A percentile compares a stretch with the other conserved stretches of the same genome.
Conservation (phyloP, 1,140 invertebrate species). For the Drosophila jambulina region DNA sequence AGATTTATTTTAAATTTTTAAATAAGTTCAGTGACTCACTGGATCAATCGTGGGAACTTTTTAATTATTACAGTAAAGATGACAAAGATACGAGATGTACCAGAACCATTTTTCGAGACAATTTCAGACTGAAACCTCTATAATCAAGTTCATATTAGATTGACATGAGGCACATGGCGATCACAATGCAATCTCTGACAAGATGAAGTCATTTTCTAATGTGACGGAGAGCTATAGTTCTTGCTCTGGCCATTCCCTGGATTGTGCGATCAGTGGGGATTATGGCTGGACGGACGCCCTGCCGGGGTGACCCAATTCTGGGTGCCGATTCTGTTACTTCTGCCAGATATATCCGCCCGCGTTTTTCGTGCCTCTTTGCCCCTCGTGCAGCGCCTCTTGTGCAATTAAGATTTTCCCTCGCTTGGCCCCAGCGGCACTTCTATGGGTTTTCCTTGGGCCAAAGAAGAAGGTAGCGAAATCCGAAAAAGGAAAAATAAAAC, state of each 20-base stretch:
- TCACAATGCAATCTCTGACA: neutral
- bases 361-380: slow-evolving; percentile 11
- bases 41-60: neutral
- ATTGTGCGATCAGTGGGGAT: slow-evolving; percentile 8
- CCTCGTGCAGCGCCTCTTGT: slow-evolving; percentile 40
- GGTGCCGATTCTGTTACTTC: slow-evolving; percentile 1
- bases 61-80: neutral
- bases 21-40: neutral
- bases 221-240: neutral
- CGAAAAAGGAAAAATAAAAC: slow-evolving; percentile 18
- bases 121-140: neutral
- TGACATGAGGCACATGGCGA: neutral
- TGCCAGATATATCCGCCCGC: slow-evolving; percentile 15
- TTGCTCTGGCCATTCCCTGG: too few species aligned
- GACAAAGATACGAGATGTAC: neutral
- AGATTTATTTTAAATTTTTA: too few species aligned
- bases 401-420: slow-evolving; percentile 65
- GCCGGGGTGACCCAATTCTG: slow-evolving; percentile 12
- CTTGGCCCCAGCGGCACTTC: slow-evolving; percentile 56
- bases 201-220: neutral
- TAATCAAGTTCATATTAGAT: neutral
- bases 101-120: neutral
- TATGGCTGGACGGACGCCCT: neutral
- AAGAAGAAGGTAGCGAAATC: slow-evolving; percentile 42
- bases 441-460: slow-evolving; percentile 62